Evolutionary conservation across 2,113 vertebrate genomes (phyloP), one percentile per base, ranked within the genome.

Genomic region (Chloropsis hardwickii): DNA sequence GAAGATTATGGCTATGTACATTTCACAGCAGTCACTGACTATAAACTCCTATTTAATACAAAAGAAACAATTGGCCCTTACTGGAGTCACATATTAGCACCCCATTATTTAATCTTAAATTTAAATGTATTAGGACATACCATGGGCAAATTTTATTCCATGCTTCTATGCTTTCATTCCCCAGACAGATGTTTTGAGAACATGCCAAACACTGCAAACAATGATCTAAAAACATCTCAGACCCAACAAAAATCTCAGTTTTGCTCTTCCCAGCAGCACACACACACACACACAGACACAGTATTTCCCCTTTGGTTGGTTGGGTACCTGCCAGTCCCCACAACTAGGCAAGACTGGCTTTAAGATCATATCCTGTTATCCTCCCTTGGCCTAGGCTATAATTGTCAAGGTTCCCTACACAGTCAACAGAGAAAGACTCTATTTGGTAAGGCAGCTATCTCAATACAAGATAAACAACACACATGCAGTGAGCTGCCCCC

Each of bases 401-500:
- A 39, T 31, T 61, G 28, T 35, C 50, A 14, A 17, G 16, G 19
- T 6, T 71, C 21, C 47, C 33, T 44, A 45, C 1, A 3, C 0
- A 89, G 50, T 22, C 53, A 70, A 8, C 4, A 22, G 22, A 39
- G 14, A 61, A 81, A 70, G n/a, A 81, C 33, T 33, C 22, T 35
- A 11, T 31, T 47, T 40, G 47, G 5, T 45, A 73, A 73, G 22
- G n/a, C 37, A 69, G 15, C 62, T 89, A 17, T 20, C 29, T 40
- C 11, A 44, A 20, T 5, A 45, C 9, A 82, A 71, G 7, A 24
- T 2, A 12, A 88, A 48, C 5, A 86, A 53, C 4, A 45, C 2
- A 39, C 0, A 0, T 3, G 29, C 14, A 12, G 13, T 19, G 29
- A 91, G 33, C n/a, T 92, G n/a, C 4, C 10, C 11, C 3, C 31